These are phyloP conservation scores for Pseudococcus longispinus DNA, from an alignment of 2,888 invertebrate species.

Conservation along the genomic window DNA sequence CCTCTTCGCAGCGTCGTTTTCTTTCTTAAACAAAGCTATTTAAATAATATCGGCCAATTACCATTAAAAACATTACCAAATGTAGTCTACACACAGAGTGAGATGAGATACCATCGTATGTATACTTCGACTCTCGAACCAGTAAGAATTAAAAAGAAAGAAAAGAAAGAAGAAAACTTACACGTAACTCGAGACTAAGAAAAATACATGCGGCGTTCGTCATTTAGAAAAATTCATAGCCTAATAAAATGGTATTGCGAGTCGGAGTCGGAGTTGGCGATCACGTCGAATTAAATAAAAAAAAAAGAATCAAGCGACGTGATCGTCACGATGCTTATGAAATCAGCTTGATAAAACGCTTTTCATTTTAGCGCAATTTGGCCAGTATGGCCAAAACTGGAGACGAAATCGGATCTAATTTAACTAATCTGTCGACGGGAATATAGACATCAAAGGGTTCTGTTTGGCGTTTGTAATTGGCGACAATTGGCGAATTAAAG, in stretches of 20 bases:
- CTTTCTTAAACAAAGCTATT: constrained; percentile 40
- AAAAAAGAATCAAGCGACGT: neutral
- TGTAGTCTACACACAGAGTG: neutral
- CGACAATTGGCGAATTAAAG: constrained; percentile 53
- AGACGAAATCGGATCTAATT: constrained; percentile 12
- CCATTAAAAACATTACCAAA: constrained; percentile 44
- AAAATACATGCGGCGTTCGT: neutral
- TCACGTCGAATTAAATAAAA: constrained; percentile 5
- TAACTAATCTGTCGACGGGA: constrained; percentile 25
- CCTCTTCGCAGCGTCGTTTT: too few relatives aligned
- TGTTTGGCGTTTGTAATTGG: constrained; percentile 52
- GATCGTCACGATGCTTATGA: neutral
- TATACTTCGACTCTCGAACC: neutral
- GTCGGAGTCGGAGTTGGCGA: neutral
- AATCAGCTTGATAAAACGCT: neutral
- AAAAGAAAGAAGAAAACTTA: neutral
- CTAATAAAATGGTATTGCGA: neutral
- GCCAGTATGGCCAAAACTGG: neutral
- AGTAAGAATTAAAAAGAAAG: neutral
- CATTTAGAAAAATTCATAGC: neutral
- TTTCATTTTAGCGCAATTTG: constrained; percentile 22
- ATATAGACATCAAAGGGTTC: constrained; percentile 42
- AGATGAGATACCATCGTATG: neutral
- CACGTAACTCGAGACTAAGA: neutral
- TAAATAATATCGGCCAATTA: constrained; percentile 44